A percentile compares a stretch with the other conserved stretches of the same genome.
phyloP scores from a whole-genome alignment of 2,113 vertebrate genomes.

The Mustelus asterias region DNA sequence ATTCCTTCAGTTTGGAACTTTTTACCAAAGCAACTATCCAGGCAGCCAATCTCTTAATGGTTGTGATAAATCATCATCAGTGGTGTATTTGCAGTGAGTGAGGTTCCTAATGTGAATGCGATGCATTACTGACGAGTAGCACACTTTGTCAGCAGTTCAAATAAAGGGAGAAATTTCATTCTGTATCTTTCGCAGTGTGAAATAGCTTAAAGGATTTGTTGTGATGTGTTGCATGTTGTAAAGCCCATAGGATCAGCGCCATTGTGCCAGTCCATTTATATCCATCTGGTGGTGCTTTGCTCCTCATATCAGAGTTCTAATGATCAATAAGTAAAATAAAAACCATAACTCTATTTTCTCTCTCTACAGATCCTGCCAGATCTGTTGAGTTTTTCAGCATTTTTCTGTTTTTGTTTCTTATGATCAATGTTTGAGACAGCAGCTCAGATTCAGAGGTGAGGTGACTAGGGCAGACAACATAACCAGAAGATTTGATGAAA shows the following conservation, averaged over 20 bases:
- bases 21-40: background rate
- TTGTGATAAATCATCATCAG: background rate
- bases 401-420: no score
- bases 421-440: background rate
- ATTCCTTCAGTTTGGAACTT: background rate
- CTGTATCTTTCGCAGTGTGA: background rate
- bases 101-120: background rate
- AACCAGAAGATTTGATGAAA: background rate
- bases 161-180: background rate
- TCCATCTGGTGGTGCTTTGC: background rate
- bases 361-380: no score
- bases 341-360: no score
- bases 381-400: no score
- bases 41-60: background rate
- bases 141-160: background rate
- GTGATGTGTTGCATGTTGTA: background rate
- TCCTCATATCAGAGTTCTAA: background rate
- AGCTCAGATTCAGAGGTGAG: background rate
- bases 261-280: background rate
- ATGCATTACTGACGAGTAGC: no score
- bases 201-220: background rate
- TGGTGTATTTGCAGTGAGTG: background rate
- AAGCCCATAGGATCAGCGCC: background rate
- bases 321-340: no score
- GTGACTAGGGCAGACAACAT: background rate